Evolutionary conservation across 2,797 vertebrate species (phyloP).

Genomic region (Lateolabrax maculatus): DNA sequence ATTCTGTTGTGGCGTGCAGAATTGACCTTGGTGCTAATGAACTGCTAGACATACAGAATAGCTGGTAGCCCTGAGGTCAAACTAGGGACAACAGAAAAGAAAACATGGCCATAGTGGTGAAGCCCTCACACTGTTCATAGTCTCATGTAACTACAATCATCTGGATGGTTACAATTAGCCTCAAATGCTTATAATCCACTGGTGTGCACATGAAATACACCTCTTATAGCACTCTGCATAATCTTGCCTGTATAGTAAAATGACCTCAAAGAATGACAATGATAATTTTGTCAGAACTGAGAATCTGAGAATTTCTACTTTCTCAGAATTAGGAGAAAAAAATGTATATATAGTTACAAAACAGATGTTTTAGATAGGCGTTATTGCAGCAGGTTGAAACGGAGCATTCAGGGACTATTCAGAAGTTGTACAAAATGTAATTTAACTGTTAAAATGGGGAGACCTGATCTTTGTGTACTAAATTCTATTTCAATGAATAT

Average conservation of each 20-base stretch:
- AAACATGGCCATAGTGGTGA: conserved; percentile 4
- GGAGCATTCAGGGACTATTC: neutral
- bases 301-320: neutral
- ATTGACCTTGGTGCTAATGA: conserved; percentile 62
- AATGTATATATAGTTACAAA: neutral
- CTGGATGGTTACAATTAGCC: neutral
- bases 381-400: neutral
- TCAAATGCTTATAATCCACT: neutral
- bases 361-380: neutral
- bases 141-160: neutral
- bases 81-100: conserved; percentile 15
- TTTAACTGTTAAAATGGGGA: no score
- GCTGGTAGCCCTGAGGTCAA: conserved; percentile 36
- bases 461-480: neutral
- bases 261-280: neutral
- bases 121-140: neutral
- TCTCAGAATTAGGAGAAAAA: neutral
- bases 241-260: neutral
- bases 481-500: neutral
- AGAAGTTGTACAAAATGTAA: neutral
- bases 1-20: conserved; percentile 7
- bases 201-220: neutral
- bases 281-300: neutral
- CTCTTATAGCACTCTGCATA: neutral
- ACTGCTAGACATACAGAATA: conserved; percentile 33